Conservation (phyloP, 2,113 vertebrate genomes). For the Spheniscus mendiculus region DNA sequence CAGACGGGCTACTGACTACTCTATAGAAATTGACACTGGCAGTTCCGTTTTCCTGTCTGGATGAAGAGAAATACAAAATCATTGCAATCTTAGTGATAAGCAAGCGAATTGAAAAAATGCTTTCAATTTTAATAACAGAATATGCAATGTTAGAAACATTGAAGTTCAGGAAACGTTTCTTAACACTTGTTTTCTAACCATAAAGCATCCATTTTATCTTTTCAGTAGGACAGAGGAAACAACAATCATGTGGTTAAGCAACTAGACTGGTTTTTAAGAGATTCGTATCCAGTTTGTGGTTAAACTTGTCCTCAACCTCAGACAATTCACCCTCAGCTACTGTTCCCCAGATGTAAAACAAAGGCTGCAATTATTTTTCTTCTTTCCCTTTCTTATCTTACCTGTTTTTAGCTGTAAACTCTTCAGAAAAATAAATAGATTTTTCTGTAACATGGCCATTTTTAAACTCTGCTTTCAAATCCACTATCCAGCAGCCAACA, state of each 20-base stretch:
- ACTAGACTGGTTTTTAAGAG: neutral
- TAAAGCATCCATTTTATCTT: neutral
- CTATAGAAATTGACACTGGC: neutral
- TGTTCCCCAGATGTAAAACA: neutral
- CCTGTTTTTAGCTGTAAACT: neutral
- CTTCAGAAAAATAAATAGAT: neutral
- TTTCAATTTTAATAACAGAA: neutral
- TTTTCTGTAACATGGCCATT: neutral
- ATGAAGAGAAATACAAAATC: neutral
- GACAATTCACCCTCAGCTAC: neutral
- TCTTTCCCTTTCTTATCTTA: neutral
- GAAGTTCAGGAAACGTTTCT: neutral
- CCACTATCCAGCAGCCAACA: neutral
- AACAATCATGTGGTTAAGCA: neutral
- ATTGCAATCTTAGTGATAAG: neutral
- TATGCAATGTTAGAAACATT: neutral
- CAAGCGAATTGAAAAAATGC: neutral
- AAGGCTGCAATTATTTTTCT: neutral
- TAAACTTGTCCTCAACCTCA: neutral
- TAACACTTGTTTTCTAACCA: neutral
- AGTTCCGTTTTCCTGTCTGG: neutral
- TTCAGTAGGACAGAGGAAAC: neutral
- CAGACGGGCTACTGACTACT: neutral
- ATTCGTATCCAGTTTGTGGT: neutral
- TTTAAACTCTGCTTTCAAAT: neutral